phyloP scores from a whole-genome alignment of 2,797 vertebrate species.

The Myripristis jacobus region DNA sequence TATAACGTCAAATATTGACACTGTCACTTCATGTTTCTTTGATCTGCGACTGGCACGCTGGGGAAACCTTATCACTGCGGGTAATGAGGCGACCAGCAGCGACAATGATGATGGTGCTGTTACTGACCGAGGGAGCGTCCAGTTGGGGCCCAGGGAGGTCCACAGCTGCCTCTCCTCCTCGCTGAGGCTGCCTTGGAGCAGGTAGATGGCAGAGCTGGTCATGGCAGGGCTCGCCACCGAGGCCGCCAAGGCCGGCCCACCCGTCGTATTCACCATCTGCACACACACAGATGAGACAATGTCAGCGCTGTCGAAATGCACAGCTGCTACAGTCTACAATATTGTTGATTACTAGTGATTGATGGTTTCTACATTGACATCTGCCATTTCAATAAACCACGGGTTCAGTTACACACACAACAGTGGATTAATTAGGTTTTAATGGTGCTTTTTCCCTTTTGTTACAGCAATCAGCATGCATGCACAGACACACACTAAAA shows the following conservation, averaged over 20 bases:
- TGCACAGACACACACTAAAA: not conserved
- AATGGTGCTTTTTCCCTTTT: too few species aligned
- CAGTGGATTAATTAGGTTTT: too few species aligned
- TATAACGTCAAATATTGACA: slow-evolving; percentile 2
- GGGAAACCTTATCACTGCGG: not conserved
- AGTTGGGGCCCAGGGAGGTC: slow-evolving; percentile 87
- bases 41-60: too few species aligned
- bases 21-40: slow-evolving; percentile 1
- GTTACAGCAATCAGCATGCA: not conserved
- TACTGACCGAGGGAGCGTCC: slow-evolving; percentile 86
- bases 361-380: too few species aligned
- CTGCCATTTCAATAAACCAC: too few species aligned
- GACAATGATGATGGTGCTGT: not conserved
- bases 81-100: not conserved
- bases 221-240: slow-evolving; percentile 84
- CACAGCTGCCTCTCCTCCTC: slow-evolving; percentile 85
- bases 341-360: too few species aligned
- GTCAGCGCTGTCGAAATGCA: not conserved
- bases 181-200: slow-evolving; percentile 83
- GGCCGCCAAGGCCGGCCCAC: slow-evolving; percentile 82
- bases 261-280: slow-evolving; percentile 88
- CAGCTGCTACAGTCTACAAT: too few species aligned
- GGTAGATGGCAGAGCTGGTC: slow-evolving; percentile 84
- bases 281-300: slow-evolving; percentile 24
- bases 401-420: too few species aligned